Evolutionary conservation across 1,140 invertebrate genomes (phyloP).

Genomic region (Leguminivora glycinivorella): DNA sequence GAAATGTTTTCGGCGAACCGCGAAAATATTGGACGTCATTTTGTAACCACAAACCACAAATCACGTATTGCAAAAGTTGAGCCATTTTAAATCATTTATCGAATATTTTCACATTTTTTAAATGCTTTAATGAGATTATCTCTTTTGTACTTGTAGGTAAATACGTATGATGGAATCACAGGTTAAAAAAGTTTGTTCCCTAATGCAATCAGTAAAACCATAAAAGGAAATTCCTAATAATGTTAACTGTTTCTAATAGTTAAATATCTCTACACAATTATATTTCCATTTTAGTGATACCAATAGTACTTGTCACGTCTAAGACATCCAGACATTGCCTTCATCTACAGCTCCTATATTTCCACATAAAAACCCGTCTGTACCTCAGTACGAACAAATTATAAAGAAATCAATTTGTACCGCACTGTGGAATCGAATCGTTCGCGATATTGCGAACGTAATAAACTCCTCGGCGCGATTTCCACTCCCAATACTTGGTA

Average conservation of each 20-base stretch:
- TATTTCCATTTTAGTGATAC: background rate
- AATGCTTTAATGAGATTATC: background rate
- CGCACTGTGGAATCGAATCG: constrained; percentile 45
- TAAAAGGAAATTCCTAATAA: no score
- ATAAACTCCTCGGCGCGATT: constrained; percentile 59
- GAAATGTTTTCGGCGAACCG: background rate
- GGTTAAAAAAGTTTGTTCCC: no score
- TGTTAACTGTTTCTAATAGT: no score
- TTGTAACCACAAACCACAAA: background rate
- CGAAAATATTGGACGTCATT: constrained; percentile 1
- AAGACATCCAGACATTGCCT: background rate
- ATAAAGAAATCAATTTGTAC: constrained; percentile 63
- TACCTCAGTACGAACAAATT: constrained; percentile 46
- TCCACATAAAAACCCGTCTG: constrained; percentile 6
- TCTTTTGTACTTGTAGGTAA: background rate
- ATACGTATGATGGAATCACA: no score
- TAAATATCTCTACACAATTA: no score
- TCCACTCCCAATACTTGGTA: constrained; percentile 55
- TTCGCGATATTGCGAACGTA: constrained; percentile 65
- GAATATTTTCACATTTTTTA: background rate
- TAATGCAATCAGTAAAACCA: no score
- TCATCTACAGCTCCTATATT: background rate
- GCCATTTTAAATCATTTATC: background rate
- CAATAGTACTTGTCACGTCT: background rate
- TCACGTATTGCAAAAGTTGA: background rate